Conservation (phyloP, 2,888 invertebrate species). For the Lithophane leautieri region DNA sequence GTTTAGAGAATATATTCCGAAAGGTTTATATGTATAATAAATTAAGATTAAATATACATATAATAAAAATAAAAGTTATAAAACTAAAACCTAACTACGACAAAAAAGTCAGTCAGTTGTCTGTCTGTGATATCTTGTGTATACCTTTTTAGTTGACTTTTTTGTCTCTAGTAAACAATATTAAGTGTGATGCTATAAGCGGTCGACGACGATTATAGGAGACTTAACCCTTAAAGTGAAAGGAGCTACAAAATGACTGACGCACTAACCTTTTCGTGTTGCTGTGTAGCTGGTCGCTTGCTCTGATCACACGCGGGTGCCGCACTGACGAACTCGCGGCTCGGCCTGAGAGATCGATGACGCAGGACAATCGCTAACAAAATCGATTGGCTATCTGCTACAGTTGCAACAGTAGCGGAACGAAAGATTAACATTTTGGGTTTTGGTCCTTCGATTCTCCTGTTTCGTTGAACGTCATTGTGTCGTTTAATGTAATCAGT, state of each 20-base stretch:
- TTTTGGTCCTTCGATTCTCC: background rate
- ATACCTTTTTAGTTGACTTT: no score
- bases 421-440: background rate
- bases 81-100: no score
- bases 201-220: background rate
- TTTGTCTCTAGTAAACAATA: background rate
- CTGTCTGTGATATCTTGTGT: no score
- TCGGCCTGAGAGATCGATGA: slow-evolving; percentile 52
- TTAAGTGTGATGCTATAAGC: background rate
- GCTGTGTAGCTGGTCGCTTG: slow-evolving; percentile 21
- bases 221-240: no score
- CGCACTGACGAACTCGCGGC: slow-evolving; percentile 31
- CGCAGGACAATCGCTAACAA: slow-evolving; percentile 56
- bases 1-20: background rate
- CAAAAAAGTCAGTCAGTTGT: no score
- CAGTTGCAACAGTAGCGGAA: background rate
- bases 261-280: slow-evolving; percentile 47
- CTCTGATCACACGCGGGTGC: slow-evolving; percentile 27
- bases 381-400: slow-evolving; percentile 20
- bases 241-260: background rate
- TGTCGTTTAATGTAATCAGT: background rate
- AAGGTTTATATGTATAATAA: background rate
- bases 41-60: background rate
- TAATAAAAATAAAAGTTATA: no score
- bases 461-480: background rate